Base-by-base conservation (phyloP, 2,888 invertebrate genomes). In the Ceriagrion tenellum region DNA sequence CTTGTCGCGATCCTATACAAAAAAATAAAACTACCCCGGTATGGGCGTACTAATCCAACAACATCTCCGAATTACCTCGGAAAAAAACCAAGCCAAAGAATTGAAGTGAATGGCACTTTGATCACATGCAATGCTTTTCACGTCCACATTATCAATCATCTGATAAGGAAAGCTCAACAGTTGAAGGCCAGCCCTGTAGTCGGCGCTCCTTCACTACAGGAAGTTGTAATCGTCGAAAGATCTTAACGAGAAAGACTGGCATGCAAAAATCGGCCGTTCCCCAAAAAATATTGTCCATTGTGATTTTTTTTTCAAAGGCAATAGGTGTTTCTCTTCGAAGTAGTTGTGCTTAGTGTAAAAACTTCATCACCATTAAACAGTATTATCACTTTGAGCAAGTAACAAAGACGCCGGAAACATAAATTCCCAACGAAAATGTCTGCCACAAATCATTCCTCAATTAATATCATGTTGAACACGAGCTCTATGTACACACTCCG, bases 351-450 rank as follows among this genome's bases (percentile, higher is more conserved):
- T 89, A 47, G 2, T 55, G 47, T 89, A 47, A 55, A 69, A 69
- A 74, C 47, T 93, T n/a, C 93, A 47, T 69, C 63, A 69, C 47
- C 93, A 30, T 55, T 55, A 89, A 55, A 26, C 40, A 59, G 63
- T 55, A 63, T n/a, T 93, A 93, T 93, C 74, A 93, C 93, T 47
- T 93, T 69, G 93, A 93, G 93, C 93, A 63, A 26, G 47, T 93
- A 69, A 69, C 93, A 63, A 59, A 93, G 69, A n/a, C 74, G 69
- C 91, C 69, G 93, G 47, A 81, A 26, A 81, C 35, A 35, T 26
- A 18, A n/a, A 4, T 35, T 35, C 35, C 81, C 81, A 35, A 81
- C 35, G 16, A 81, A 69, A 35, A 35, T 81, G 30, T 81, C n/a
- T 81, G 30, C 81, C 81, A 81, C 81, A 35, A 81, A 30, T 81